A percentile compares a stretch with the other conserved stretches of the same genome.
phyloP scores from a whole-genome alignment of 2,797 vertebrate species.

The Scomberomorus guttatus region DNA sequence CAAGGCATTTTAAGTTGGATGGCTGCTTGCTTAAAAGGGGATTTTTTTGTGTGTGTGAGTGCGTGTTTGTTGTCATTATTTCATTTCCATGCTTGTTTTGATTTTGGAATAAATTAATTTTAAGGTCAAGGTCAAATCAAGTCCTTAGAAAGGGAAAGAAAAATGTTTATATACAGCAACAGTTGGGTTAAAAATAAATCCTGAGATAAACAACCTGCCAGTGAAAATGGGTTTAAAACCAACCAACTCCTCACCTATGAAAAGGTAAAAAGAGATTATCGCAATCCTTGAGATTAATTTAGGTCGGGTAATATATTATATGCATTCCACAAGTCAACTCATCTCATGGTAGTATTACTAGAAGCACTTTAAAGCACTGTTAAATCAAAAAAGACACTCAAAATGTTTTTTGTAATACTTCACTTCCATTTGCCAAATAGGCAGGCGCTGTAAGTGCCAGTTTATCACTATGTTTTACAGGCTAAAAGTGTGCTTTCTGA shows the following conservation, averaged over 20 bases:
- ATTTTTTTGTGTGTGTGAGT: background rate
- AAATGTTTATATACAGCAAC: too few relatives aligned
- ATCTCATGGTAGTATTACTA: slow-evolving; percentile 8
- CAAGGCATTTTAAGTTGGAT: background rate
- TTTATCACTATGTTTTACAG: slow-evolving; percentile 55
- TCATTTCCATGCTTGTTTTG: slow-evolving; percentile 4
- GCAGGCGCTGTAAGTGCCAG: slow-evolving; percentile 27
- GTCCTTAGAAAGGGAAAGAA: background rate
- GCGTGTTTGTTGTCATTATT: slow-evolving; percentile 3
- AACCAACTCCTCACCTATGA: background rate
- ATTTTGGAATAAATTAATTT: slow-evolving; percentile 21
- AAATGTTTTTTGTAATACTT: slow-evolving; percentile 42
- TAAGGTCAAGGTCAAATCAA: slow-evolving; percentile 31
- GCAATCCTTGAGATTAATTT: slow-evolving; percentile 25
- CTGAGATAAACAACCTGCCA: background rate
- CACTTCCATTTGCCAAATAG: slow-evolving; percentile 57
- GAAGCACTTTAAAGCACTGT: slow-evolving; percentile 14
- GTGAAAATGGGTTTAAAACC: background rate
- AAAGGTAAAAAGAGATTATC: background rate
- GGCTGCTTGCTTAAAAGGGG: background rate
- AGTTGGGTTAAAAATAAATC: background rate
- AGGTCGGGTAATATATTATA: background rate
- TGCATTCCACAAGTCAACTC: slow-evolving; percentile 13
- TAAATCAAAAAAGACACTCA: slow-evolving; percentile 24
- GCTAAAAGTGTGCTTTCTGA: slow-evolving; percentile 16